Evolutionary conservation across 1,140 invertebrate genomes (phyloP).

Genomic region (Neocloeon triangulifer): DNA sequence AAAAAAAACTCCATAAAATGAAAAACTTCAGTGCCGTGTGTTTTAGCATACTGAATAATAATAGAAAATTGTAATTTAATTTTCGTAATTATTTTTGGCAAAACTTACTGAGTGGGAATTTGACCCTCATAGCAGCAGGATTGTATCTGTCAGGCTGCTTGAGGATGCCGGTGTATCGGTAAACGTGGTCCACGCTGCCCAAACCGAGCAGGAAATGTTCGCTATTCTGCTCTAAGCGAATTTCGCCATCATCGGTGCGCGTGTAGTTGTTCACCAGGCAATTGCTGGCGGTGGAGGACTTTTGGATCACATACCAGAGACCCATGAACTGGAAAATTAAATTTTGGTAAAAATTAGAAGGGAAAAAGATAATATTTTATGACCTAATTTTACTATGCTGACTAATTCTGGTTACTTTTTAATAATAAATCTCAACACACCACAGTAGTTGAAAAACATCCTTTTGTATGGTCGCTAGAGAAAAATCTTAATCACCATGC

Average conservation of each 20-base stretch:
- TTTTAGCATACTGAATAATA: not conserved
- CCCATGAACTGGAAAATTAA: conserved; percentile 39
- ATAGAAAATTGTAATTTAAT: no score
- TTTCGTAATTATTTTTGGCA: no score
- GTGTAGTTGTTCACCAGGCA: conserved; percentile 63
- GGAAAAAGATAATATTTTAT: no score
- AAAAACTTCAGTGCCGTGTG: no score
- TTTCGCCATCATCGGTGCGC: conserved; percentile 33
- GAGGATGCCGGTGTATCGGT: conserved; percentile 47
- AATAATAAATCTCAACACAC: no score
- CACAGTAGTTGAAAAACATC: not conserved
- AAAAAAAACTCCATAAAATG: no score
- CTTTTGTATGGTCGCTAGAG: no score
- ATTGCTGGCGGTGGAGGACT: conserved; percentile 53
- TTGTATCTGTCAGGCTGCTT: conserved; percentile 36
- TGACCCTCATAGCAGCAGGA: conserved; percentile 43
- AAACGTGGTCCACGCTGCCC: conserved; percentile 33
- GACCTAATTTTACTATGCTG: no score
- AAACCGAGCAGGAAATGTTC: conserved; percentile 37
- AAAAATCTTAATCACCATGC: no score
- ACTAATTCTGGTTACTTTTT: no score
- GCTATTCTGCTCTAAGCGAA: conserved; percentile 43
- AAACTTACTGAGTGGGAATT: conserved; percentile 60
- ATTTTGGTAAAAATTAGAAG: conserved; percentile 5
- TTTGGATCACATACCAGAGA: conserved; percentile 61